These are phyloP conservation scores for Ophioninae sp. DNA, from an alignment of 2,888 invertebrate genomes.

Conservation along the genomic window DNA sequence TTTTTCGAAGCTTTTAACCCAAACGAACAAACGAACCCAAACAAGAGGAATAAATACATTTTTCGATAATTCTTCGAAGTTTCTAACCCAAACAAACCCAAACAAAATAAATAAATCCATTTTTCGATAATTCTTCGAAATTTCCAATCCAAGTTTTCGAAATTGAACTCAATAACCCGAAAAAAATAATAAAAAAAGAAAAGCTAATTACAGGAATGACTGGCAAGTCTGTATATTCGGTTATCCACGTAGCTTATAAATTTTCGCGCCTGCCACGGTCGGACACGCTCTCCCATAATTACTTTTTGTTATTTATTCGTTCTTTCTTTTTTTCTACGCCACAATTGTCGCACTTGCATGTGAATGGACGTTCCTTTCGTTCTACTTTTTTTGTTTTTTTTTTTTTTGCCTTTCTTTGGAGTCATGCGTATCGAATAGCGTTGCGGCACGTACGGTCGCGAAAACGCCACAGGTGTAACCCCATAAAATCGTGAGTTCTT, in stretches of 20 bases:
- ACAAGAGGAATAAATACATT: too few relatives aligned
- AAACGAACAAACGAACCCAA: too few relatives aligned
- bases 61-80: too few relatives aligned
- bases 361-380: constrained; percentile 14
- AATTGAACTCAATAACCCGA: neutral
- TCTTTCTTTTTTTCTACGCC: constrained; percentile 6
- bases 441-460: constrained; percentile 8
- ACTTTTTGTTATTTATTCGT: neutral
- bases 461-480: constrained; percentile 10
- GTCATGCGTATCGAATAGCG: constrained; percentile 48
- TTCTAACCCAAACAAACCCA: too few relatives aligned
- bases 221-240: neutral
- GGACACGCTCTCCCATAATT: constrained; percentile 56
- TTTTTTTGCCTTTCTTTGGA: too few relatives aligned
- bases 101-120: neutral
- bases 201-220: neutral
- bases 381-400: constrained; percentile 29
- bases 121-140: too few relatives aligned
- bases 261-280: constrained; percentile 2
- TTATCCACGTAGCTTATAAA: neutral
- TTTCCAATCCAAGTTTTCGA: too few relatives aligned
- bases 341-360: constrained; percentile 29
- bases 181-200: neutral
- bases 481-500: neutral
- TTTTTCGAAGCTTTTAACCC: too few relatives aligned